phyloP scores from a whole-genome alignment of 2,113 vertebrate species.

The Forbesichthys papilliferus region DNA sequence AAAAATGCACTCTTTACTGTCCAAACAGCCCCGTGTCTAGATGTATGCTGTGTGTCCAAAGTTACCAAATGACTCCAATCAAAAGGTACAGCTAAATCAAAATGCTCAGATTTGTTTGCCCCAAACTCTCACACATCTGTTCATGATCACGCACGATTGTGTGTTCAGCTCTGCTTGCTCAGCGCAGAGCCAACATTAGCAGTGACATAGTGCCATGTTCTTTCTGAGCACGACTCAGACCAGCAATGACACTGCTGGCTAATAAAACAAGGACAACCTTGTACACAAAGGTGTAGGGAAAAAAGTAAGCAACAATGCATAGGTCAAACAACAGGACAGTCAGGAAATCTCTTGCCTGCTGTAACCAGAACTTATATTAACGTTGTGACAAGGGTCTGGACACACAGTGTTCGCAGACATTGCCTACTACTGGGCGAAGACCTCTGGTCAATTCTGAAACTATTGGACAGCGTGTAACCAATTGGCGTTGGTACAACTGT shows the following conservation, averaged over 20 bases:
- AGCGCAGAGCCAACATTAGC: slow-evolving; percentile 20
- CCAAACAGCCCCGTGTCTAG: neutral
- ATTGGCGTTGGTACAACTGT: too few species aligned
- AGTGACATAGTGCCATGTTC: slow-evolving; percentile 31
- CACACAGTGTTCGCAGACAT: too few species aligned
- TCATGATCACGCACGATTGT: slow-evolving; percentile 1
- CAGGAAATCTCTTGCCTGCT: neutral
- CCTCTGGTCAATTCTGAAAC: too few species aligned
- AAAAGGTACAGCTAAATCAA: neutral
- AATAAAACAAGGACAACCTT: slow-evolving; percentile 47
- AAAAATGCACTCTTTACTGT: too few species aligned
- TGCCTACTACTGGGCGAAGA: too few species aligned
- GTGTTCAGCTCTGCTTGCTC: slow-evolving; percentile 22
- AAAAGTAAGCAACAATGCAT: neutral
- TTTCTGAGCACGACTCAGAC: slow-evolving; percentile 45
- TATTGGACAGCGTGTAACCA: too few species aligned
- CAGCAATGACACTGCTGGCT: slow-evolving; percentile 44
- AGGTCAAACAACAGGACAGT: neutral
- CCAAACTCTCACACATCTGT: neutral
- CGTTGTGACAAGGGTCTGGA: too few species aligned
- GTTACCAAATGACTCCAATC: slow-evolving; percentile 8
- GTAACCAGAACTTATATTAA: too few species aligned
- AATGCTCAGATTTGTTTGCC: neutral
- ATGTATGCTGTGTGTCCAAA: slow-evolving; percentile 1
- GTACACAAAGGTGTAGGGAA: neutral